Base-by-base conservation (phyloP, 1,140 invertebrate species). In the Xylocopa sonorina region DNA sequence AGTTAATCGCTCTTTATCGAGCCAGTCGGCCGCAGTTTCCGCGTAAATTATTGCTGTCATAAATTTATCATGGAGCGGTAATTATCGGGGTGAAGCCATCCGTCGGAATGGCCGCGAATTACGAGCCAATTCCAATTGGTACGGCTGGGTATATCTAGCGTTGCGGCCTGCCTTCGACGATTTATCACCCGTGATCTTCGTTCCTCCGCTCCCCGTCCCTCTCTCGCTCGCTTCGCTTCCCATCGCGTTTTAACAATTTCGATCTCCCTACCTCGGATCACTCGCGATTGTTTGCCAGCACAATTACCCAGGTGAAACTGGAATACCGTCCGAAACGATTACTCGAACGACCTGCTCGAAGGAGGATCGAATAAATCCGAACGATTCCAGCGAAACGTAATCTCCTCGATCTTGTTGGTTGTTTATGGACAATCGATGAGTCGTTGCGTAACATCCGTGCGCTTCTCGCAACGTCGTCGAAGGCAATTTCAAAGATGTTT, bases 51-150 rank as follows among this genome's bases (percentile, higher is more conserved):
- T 88, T 83, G 82, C 86, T 83, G 78, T 88, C 86, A 86, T 88
- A 88, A 88, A 88, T 88, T 88, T 86, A 88, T 86, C 84, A 79
- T 64, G 71, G 72, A 87, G 80, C 87, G 84, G 86, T 88, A 88
- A 88, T 88, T 88, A 88, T 88, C 78, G 75, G 77, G 64, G 64
- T 55, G 66, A 58, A 81, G 83, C 79, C 78, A 80, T 85, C 81
- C 81, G 68, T 78, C 79, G 77, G 68, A 79, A 87, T 80, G 82
- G 68, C 57, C 74, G 81, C 79, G 83, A 87, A 87, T 88, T 86
- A 87, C 82, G 77, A 78, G 79, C 80, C 84, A 88, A 84, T 87
- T 88, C 84, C 84, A 87, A 87, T 86, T 88, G 80, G 78, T 69
- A 63, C 78, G 82, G 73, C 78, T 85, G 64, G 41, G 58, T 83